Evolutionary conservation across 2,797 vertebrate species (phyloP).

Genomic region (Siniperca obscura): DNA sequence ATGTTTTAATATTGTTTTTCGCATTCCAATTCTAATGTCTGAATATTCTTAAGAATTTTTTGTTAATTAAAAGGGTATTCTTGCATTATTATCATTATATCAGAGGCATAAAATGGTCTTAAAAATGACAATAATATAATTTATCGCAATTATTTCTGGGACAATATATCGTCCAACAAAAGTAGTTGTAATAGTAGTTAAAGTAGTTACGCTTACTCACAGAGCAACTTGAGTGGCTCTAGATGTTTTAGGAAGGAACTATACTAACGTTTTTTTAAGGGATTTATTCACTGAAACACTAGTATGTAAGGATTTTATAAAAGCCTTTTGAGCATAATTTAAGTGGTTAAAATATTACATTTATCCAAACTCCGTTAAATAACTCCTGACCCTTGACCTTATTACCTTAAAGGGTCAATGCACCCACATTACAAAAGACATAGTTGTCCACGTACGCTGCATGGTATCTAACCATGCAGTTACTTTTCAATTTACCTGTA

Average conservation of each 20-base stretch:
- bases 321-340: neutral
- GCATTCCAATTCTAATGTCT: too few species aligned
- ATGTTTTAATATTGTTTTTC: too few species aligned
- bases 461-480: too few species aligned
- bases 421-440: neutral
- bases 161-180: too few species aligned
- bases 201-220: neutral
- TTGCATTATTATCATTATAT: too few species aligned
- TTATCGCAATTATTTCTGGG: too few species aligned
- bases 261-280: too few species aligned
- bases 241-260: neutral
- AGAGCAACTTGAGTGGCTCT: neutral
- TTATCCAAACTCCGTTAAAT: neutral
- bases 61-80: too few species aligned
- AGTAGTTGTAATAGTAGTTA: too few species aligned
- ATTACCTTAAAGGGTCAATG: neutral
- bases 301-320: neutral
- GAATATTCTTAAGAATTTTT: too few species aligned
- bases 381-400: neutral
- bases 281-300: neutral
- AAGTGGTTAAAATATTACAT: neutral
- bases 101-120: too few species aligned
- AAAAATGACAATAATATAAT: too few species aligned
- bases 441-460: neutral
- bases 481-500: neutral